phyloP scores from a whole-genome alignment of 2,888 invertebrate genomes.

The Coronaproctus castanopsis region DNA sequence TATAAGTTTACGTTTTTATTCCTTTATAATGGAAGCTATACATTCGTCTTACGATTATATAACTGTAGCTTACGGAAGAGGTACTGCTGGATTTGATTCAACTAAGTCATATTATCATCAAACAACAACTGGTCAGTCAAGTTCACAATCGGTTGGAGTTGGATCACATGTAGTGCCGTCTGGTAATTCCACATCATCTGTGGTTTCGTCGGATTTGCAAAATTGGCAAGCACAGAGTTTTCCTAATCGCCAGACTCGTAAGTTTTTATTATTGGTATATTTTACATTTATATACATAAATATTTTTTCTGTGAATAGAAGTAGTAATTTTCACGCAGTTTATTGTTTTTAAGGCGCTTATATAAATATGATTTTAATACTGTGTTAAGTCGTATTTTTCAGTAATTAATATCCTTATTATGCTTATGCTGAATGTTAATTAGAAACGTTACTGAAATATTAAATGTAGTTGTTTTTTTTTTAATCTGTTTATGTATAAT shows the following conservation, averaged over 20 bases:
- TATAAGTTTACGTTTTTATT: too few species aligned
- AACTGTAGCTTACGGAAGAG: slow-evolving; percentile 15
- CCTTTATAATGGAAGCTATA: background rate
- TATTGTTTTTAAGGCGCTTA: too few species aligned
- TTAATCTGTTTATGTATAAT: too few species aligned
- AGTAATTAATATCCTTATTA: too few species aligned
- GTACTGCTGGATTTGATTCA: slow-evolving; percentile 45
- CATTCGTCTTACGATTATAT: background rate
- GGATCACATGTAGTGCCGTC: background rate
- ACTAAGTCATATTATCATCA: slow-evolving; percentile 69
- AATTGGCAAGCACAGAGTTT: slow-evolving; percentile 11
- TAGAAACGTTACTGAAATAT: too few species aligned
- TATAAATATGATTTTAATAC: too few species aligned
- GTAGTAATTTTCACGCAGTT: too few species aligned
- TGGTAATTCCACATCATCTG: slow-evolving; percentile 44
- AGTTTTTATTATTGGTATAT: background rate
- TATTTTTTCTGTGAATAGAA: too few species aligned
- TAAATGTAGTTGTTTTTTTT: too few species aligned
- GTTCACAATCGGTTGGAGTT: background rate
- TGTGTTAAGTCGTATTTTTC: too few species aligned
- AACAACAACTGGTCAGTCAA: slow-evolving; percentile 36
- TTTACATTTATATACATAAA: too few species aligned
- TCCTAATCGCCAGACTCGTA: slow-evolving; percentile 9
- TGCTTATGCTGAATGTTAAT: too few species aligned
- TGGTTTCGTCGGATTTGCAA: slow-evolving; percentile 10